Evolutionary conservation across 2,888 invertebrate species (phyloP), one percentile per base, ranked within the genome.

Genomic region (Cyclophora punctaria): DNA sequence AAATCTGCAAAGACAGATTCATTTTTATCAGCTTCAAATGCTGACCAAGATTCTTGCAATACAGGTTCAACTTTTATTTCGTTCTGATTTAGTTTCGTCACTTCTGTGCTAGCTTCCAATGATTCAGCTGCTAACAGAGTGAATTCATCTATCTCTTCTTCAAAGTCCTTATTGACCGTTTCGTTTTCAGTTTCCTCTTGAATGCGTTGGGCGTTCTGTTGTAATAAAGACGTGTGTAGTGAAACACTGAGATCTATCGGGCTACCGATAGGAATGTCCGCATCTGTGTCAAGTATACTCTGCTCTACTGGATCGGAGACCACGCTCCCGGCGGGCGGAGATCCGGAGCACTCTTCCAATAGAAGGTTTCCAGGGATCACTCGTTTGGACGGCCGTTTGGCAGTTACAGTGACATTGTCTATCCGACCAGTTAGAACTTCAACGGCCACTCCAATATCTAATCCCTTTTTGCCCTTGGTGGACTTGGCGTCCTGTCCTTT

Each of bases 391-490:
- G 75, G 83, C 73, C 80, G 83, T 65, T 80, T 90, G 66, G 90
- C 83, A 40, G 90, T 90, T 34, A 92, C 90, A 61, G 91, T 93
- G 3, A 94, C 92, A 68, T 94, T 92, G 66, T 95, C 95, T 53
- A 95, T 93, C 53, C 95, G 91, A 0, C 96, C 96, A 2, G 96
- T 95, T 34, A 96, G 90, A 46, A 96, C 95, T 75, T 96, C 95
- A 60, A 96, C 96, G 5, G 96, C 96, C 51, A 94, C 91, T 5
- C 96, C 96, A 55, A 96, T 91, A 68, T 95, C 95, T 7, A 96
- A 92, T 33, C 93, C 90, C 69, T 94, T 95, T 69, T 95, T 85
- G 6, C 95, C 95, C 68, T 92, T 92, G 59, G 91, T 91, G 58
- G 90, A 90, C 60, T 81, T 83, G 52, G 91, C 90, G 64, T 94